Base-by-base conservation (phyloP, 2,113 vertebrate genomes). In the Elanoides forficatus region DNA sequence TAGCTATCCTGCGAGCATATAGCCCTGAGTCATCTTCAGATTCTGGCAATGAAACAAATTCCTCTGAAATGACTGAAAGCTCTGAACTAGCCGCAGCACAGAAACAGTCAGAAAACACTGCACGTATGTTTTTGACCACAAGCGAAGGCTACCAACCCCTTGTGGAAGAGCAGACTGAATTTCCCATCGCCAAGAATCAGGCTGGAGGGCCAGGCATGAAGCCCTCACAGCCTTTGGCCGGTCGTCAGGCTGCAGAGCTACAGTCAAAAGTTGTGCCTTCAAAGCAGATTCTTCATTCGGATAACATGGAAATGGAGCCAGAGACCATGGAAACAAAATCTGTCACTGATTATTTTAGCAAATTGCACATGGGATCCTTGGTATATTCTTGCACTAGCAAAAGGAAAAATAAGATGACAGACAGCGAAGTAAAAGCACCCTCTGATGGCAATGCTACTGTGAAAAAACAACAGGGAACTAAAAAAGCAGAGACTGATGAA, bases 31-130 rank as follows among this genome's bases (percentile, higher is more conserved):
- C 99, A 48, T 99, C 99, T 43, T 99, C 99, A 84, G 99, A 99
- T 99, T 99, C 99, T 94, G 99, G 99, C 97, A 99, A 99, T 97
- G 99, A 99, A 97, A 99, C 99, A 93, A 99, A 99, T 98, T 99
- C 99, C 86, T 99, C 99, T 52, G 99, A 99, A 99, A 99, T 99
- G 99, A 99, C 99, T 58, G 99, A 99, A 98, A 99, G 98, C 97
- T 99, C 99, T 58, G 99, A 99, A 98, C 97, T 99, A 98, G 98
- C 99, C 11, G 96, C 98, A 6, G 99, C 99, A 86, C 99, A 99
- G 97, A 99, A 99, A 97, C 99, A 99, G 96, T 98, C 98, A 0
- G 99, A 99, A 95, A 99, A 97, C 96, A 98, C 98, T 90, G 98
- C 99, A 94, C 99, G 99, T 96, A 98, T 99, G 98, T 99, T 99